Percentiles rank a stretch among this genome's conserved stretches.
These are phyloP conservation scores for Aegotheles bennettii DNA, from an alignment of 2,113 vertebrate genomes.

Conservation along the genomic window DNA sequence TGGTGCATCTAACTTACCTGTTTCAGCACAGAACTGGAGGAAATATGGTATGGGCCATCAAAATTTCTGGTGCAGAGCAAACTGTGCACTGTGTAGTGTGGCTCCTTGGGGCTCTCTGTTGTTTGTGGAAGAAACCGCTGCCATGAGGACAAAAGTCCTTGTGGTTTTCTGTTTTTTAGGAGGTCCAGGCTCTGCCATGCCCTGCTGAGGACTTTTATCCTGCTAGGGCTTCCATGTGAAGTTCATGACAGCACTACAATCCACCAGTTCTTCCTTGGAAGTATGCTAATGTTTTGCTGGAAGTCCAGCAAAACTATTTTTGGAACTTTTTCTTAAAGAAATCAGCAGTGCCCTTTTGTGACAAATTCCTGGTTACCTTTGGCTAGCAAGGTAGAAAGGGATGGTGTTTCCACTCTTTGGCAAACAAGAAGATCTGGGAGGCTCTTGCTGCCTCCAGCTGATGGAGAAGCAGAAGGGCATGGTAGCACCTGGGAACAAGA, in stretches of 20 bases:
- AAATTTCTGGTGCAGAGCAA: background rate
- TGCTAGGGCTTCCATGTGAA: background rate
- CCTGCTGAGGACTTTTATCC: background rate
- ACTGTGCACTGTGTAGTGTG: background rate
- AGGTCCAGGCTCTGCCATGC: background rate
- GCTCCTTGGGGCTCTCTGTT: background rate
- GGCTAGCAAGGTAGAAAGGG: background rate
- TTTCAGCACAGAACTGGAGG: background rate
- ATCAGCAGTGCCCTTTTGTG: background rate
- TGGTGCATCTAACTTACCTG: background rate
- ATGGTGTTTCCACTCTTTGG: background rate
- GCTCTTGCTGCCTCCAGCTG: background rate
- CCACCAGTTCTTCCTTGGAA: background rate
- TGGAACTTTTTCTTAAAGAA: background rate
- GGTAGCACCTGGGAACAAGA: background rate
- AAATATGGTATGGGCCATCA: background rate
- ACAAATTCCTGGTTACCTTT: background rate
- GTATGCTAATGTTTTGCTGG: background rate
- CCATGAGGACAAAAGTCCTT: accelerated
- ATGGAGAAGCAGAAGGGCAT: background rate
- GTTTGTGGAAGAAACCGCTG: background rate
- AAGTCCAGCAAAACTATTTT: background rate
- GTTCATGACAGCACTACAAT: background rate
- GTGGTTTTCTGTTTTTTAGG: background rate
- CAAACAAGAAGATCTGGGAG: background rate